Percentiles rank a stretch among this genome's conserved stretches.
Evolutionary conservation across 92 coral and sea anemone species (phyloP).

Genomic region (Bergia puertoricense): DNA sequence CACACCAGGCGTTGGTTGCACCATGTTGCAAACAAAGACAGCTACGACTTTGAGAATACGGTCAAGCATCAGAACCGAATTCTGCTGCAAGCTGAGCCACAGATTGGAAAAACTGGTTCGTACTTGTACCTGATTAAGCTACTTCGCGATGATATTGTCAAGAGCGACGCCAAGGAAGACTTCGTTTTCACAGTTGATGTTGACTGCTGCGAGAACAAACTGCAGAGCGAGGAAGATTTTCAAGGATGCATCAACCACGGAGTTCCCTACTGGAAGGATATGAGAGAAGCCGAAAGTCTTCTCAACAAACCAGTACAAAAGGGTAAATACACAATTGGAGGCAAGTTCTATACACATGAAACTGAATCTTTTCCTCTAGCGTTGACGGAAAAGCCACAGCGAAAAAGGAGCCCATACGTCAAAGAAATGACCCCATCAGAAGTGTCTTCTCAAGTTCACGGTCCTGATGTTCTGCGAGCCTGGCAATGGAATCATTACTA

Average conservation of each 20-base stretch:
- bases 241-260: not conserved
- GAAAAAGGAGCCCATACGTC: not conserved
- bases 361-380: conserved; percentile 25
- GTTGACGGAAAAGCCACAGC: not conserved
- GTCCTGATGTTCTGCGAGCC: conserved; percentile 30
- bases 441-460: not conserved
- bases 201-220: not conserved
- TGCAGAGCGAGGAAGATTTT: not conserved
- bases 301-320: conserved; percentile 20
- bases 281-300: conserved; percentile 43
- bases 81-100: conserved; percentile 55
- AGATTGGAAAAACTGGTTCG: conserved; percentile 63
- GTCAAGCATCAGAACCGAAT: conserved; percentile 47
- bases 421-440: not conserved
- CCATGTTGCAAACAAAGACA: conserved; percentile 44
- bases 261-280: conserved; percentile 50
- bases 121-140: conserved; percentile 53
- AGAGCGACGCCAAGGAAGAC: not conserved
- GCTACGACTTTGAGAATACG: conserved; percentile 39
- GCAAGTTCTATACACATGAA: conserved; percentile 49
- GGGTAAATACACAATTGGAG: conserved; percentile 48
- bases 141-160: conserved; percentile 45
- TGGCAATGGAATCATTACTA: conserved; percentile 57
- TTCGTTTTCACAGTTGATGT: not conserved
- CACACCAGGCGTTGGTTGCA: conserved; percentile 40